Base-by-base conservation (phyloP, 1,140 invertebrate species). In the Ceratina calcarata region DNA sequence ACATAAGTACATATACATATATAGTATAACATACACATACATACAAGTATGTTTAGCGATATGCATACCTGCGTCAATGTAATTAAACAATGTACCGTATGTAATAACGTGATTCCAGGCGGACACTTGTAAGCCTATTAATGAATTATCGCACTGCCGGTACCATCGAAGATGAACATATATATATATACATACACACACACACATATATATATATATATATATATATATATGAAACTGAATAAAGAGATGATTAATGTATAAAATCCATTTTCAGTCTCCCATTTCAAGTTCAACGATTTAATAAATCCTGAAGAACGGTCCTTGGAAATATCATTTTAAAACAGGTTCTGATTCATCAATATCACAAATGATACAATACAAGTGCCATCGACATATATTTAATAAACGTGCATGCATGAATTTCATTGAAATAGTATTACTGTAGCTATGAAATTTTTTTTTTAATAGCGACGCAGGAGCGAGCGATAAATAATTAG, bases 161-260 rank as follows among this genome's bases (percentile, higher is more conserved):
- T 78, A 78, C 74, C 79, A 85, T 75, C 24, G 60, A 73, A 85
- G 79, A 64, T 69, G 53, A 70, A 69, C 64, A 83, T 80, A 80
- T 72, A 72, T 58, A 78, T 51, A 49, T 66, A 16, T 32, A 64
- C 32, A 61, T n/a, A 18, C 24, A 62, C 6, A 37, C 32, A 37
- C 6, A 37, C 2, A 37, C 6, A 6, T 37, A 37, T 45, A 10
- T 45, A 45, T 45, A 45, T 7, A 45, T 45, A 64, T 16, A 64
- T 64, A 64, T 64, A 32, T 18, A 27, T 64, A 64, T 12, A 64
- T 49, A 67, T 24, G 32, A 72, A 86, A 72, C 51, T 37, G 58
- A 86, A 86, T 86, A 86, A 86, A 86, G 78, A 86, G 64, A 81
- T 71, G 81, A 86, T 86, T 86, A 86, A 86, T 86, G 85, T 86